Base-by-base conservation (phyloP, 2,797 vertebrate genomes). In the Brachymystax lenok region DNA sequence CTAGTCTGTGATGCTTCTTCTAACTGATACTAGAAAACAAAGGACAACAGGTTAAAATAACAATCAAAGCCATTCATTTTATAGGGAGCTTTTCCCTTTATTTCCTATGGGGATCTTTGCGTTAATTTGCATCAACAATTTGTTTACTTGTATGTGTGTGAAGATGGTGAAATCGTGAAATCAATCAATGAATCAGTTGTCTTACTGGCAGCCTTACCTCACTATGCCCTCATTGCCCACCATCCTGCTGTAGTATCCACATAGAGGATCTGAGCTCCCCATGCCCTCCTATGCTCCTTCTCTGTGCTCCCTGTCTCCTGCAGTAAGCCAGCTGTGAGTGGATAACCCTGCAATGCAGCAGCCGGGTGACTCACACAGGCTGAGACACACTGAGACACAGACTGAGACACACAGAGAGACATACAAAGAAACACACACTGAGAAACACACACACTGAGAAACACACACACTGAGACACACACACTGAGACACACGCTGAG, bases 341-440 rank as follows among this genome's bases (percentile, higher is more conserved):
- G 84, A 92, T 88, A 92, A 90, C 90, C 89, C 93, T 89, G 94
- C 94, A 95, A 90, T 94, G 93, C 93, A 93, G 93, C 91, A 93
- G 89, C 86, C 88, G 87, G 89, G 89, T 92, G 90, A 93, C 86
- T 90, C 85, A 92, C 83, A 80, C 46, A 33, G 54, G 30, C 56
- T 10, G 56, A 71, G n/a, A 59, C 51, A 40, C 71, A n/a, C 50
- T 16, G 70, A 64, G 54, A 27, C 74, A 61, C 78, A 66, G 74
- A 56, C 81, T 54, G 77, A n/a, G 75, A 51, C 80, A 73, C 71
- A n/a, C 77, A 79, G 76, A 67, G 71, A 71, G 71, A 71, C 76
- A 61, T 69, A 67, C 76, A 66, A 72, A 74, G 76, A 56, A 35
- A 73, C 77, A 6, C 40, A 12, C 40, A 46, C 77, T 40, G 76